Conservation (phyloP, 2,888 invertebrate genomes). For the Megastigmus dorsalis region DNA sequence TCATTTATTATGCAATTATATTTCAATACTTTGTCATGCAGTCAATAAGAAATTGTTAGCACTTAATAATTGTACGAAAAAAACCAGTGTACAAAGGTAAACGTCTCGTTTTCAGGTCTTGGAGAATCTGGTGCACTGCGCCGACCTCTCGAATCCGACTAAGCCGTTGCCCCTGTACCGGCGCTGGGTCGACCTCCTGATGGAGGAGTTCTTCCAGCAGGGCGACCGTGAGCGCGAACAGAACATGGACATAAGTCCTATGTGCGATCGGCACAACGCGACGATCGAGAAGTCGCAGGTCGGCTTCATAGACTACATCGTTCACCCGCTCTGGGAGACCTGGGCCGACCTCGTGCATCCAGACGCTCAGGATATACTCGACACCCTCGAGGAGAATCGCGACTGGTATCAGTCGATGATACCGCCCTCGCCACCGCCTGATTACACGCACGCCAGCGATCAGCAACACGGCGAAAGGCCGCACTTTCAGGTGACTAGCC, state of each 20-base stretch:
- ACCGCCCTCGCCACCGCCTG: conserved; percentile 89
- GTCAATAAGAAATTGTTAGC: too few species aligned
- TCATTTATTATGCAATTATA: too few species aligned
- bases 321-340: conserved; percentile 99
- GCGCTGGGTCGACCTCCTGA: conserved; percentile 94
- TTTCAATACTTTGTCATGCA: too few species aligned
- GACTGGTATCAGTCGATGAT: conserved; percentile 98
- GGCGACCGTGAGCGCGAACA: conserved; percentile 96
- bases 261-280: conserved; percentile 98
- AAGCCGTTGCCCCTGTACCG: conserved; percentile 96
- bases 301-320: conserved; percentile 99
- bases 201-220: conserved; percentile 99
- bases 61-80: too few species aligned
- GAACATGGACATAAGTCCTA: conserved; percentile 98
- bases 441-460: conserved; percentile 43
- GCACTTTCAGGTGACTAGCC: conserved; percentile 86
- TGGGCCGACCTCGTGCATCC: conserved; percentile 99
- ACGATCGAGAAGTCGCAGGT: conserved; percentile 99
- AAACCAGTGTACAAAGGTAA: too few species aligned
- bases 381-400: conserved; percentile 98
- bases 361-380: conserved; percentile 98
- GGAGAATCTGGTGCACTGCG: conserved; percentile 99
- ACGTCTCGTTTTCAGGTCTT: conserved; percentile 87
- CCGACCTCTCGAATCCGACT: conserved; percentile 97
- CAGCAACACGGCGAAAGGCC: conserved; percentile 77